Conservation (phyloP, 2,113 vertebrate species). For the Alouatta palliata region DNA sequence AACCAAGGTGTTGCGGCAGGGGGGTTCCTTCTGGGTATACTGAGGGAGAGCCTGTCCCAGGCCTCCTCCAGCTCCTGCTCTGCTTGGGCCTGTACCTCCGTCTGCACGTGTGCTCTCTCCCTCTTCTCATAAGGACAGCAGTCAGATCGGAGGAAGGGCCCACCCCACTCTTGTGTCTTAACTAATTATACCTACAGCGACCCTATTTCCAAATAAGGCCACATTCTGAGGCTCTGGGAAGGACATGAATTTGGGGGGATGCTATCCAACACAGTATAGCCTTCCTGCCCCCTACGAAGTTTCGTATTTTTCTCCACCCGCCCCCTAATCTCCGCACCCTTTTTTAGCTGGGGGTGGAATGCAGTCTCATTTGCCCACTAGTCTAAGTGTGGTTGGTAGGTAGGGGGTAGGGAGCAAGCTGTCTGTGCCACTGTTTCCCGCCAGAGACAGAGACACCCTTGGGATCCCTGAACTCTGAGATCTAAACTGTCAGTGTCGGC, state of each 20-base stretch:
- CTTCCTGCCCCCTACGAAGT: neutral
- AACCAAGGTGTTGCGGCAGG: neutral
- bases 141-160: neutral
- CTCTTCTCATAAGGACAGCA: neutral
- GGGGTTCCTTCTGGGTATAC: neutral
- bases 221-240: neutral
- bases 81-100: neutral
- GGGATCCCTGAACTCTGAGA: neutral
- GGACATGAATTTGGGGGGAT: neutral
- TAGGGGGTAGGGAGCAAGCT: neutral
- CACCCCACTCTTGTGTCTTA: neutral
- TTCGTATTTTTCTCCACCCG: neutral
- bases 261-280: neutral
- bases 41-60: neutral
- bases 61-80: neutral
- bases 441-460: neutral
- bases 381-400: neutral
- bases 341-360: neutral
- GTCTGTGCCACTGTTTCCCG: neutral
- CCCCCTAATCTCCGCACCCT: neutral
- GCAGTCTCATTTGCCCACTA: neutral
- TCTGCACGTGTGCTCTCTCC: neutral
- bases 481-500: neutral
- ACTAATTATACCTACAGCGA: neutral
- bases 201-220: neutral